Evolutionary conservation across 2,888 invertebrate genomes (phyloP).

Genomic region (Chloromyia formosa): DNA sequence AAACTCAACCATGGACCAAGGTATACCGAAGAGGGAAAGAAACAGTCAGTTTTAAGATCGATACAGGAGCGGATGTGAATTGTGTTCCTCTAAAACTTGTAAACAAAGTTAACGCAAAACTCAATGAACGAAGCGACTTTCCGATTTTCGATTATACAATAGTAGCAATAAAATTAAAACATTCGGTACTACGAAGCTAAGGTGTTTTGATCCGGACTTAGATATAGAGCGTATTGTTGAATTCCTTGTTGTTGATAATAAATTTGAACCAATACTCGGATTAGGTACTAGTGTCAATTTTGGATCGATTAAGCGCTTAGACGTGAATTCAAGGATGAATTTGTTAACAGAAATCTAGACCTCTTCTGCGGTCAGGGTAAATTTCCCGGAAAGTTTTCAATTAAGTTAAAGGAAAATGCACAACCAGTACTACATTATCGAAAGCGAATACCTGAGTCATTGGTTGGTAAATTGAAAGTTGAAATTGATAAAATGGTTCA

Average conservation of each 20-base stretch:
- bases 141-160: constrained; percentile 16
- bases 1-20: constrained; percentile 44
- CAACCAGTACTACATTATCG: constrained; percentile 48
- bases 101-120: constrained; percentile 44
- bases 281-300: constrained; percentile 28
- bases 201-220: not conserved
- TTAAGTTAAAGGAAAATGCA: constrained; percentile 48
- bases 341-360: constrained; percentile 35
- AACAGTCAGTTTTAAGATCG: constrained; percentile 47
- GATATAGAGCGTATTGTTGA: not conserved
- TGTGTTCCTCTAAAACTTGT: constrained; percentile 46
- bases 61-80: constrained; percentile 50
- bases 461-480: constrained; percentile 43
- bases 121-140: constrained; percentile 42
- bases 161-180: not conserved
- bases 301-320: constrained; percentile 38
- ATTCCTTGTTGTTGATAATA: constrained; percentile 43
- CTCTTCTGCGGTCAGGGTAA: constrained; percentile 42
- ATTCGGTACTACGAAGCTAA: not conserved
- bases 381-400: constrained; percentile 47
- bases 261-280: constrained; percentile 44
- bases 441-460: constrained; percentile 45
- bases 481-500: constrained; percentile 44
- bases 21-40: constrained; percentile 44
- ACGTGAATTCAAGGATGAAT: constrained; percentile 18